phyloP scores from a whole-genome alignment of 2,797 vertebrate species.

The Amniataba percoides region DNA sequence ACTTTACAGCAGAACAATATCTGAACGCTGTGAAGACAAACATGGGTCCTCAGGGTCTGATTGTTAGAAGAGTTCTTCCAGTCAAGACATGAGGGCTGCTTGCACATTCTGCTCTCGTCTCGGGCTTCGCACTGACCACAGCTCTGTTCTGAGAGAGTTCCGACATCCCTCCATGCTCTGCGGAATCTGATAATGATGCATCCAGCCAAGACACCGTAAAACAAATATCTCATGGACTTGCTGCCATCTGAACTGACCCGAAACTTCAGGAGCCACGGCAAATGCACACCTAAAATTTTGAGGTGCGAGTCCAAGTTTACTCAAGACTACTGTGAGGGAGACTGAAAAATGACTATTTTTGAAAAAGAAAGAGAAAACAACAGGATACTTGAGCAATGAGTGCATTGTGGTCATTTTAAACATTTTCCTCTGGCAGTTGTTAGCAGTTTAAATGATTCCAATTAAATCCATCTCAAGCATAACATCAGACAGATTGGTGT shows the following conservation, averaged over 20 bases:
- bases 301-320: not conserved
- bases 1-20: constrained; percentile 80
- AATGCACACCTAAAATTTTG: constrained; percentile 18
- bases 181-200: constrained; percentile 74
- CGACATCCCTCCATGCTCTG: constrained; percentile 68
- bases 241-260: not conserved
- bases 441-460: constrained; percentile 35
- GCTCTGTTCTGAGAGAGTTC: constrained; percentile 49
- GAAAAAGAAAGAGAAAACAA: not conserved
- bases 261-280: constrained; percentile 24
- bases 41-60: constrained; percentile 76
- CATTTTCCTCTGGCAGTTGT: constrained; percentile 10
- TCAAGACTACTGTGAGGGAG: not conserved
- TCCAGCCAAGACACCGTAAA: constrained; percentile 45
- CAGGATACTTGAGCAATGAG: constrained; percentile 2
- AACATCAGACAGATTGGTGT: constrained; percentile 34
- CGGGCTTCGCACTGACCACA: constrained; percentile 68
- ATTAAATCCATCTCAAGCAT: constrained; percentile 41
- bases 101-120: constrained; percentile 72
- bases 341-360: constrained; percentile 9
- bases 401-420: constrained; percentile 7
- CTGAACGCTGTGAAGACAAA: constrained; percentile 78
- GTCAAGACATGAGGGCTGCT: constrained; percentile 74
- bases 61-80: constrained; percentile 80
- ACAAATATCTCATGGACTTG: constrained; percentile 51